Evolutionary conservation across 2,113 vertebrate genomes (phyloP), one percentile per base, ranked within the genome.

Genomic region (Pyrgilauda ruficollis): DNA sequence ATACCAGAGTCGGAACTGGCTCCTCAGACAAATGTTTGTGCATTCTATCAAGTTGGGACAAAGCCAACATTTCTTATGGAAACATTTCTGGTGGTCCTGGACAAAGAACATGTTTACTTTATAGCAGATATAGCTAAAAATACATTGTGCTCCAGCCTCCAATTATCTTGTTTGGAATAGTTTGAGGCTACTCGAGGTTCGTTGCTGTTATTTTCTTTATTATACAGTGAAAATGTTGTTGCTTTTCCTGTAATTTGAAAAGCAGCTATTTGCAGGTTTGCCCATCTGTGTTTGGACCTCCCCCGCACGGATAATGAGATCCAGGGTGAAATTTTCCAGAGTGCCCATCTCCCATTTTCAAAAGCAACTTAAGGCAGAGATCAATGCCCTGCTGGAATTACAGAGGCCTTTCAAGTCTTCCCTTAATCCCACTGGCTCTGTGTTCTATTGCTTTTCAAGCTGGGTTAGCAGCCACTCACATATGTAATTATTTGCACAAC

Each of bases 101-200:
- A 95, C 94, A 92, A 81, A 76, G 94, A 84, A 66, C 31, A 46
- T 93, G 92, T 97, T 94, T 96, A 96, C 90, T 94, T 93, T 96
- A 93, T 66, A 95, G 94, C 69, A 94, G 92, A 95, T 96, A 96
- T 5, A 93, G 79, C 96, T 90, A 95, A 96, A 96, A 97, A 96
- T 96, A 93, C 52, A 13, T 74, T 13, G 61, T 49, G 69, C 50
- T 90, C 30, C 74, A 86, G 97, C 81, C 90, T 96, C 86, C 70
- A 93, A 93, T 82, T 89, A 89, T 79, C 89, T 90, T 81, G 89
- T 87, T 91, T 93, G 86, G 82, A 92, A 81, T n/a, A 87, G 79
- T 79, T 58, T 50, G 81, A 89, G 96, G 91, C 92, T 89, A 75
- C 92, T 84, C 72, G 3, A 93, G 64, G 22, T 21, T 43, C 79